phyloP scores from a whole-genome alignment of 2,888 invertebrate species.

The Philaethria dido region DNA sequence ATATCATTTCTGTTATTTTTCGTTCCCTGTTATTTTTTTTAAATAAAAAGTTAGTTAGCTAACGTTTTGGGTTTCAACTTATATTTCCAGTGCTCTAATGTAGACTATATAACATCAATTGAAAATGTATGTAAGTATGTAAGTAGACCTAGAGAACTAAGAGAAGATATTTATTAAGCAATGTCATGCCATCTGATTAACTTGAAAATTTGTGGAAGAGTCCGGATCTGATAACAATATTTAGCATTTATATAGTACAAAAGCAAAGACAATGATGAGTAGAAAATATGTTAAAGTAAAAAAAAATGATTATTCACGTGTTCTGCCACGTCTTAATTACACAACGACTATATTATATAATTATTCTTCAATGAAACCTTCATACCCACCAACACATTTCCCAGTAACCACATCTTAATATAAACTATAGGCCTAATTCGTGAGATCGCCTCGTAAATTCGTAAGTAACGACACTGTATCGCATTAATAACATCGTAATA shows the following conservation, averaged over 20 bases:
- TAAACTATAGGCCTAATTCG: constrained; percentile 36
- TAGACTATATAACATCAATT: background rate
- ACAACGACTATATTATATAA: background rate
- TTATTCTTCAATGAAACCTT: background rate
- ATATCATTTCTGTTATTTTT: background rate
- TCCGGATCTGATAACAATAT: too few species aligned
- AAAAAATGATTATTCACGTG: too few species aligned
- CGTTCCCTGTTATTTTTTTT: background rate
- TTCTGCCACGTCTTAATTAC: background rate
- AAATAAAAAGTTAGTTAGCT: background rate
- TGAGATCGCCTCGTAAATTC: constrained; percentile 39
- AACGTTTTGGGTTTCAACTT: background rate
- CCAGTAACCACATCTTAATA: constrained; percentile 26
- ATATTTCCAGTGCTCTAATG: background rate
- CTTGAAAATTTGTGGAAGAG: too few species aligned
- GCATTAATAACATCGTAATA: constrained; percentile 39
- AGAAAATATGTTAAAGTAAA: too few species aligned
- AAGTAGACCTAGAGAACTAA: too few species aligned
- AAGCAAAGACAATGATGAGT: too few species aligned
- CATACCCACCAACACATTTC: background rate
- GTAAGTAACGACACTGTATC: constrained; percentile 39
- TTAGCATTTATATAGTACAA: too few species aligned
- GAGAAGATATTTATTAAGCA: too few species aligned
- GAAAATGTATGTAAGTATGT: background rate
- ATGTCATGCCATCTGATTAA: too few species aligned